Evolutionary conservation across 64 coral and sea anemone species (phyloP).

Genomic region (Actinia tenebrosa): DNA sequence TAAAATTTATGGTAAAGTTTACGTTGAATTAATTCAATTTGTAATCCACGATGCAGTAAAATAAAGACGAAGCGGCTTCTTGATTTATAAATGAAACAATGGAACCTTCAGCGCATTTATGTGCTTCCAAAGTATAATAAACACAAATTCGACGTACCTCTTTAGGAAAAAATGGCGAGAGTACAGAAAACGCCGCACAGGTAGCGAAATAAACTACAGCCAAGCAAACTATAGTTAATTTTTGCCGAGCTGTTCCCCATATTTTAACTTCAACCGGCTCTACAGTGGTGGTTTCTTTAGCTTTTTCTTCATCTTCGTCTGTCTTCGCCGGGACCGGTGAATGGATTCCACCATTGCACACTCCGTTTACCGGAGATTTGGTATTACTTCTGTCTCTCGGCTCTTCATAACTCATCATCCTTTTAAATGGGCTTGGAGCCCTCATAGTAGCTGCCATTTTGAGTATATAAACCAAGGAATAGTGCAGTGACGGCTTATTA

Average conservation of each 20-base stretch:
- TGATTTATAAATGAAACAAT: too few relatives aligned
- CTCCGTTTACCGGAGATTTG: background rate
- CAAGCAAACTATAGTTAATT: conserved; percentile 60
- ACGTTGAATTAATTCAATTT: too few relatives aligned
- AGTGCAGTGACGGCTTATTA: too few relatives aligned
- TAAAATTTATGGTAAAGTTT: too few relatives aligned
- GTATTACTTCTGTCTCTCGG: background rate
- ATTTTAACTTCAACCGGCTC: background rate
- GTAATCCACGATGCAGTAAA: too few relatives aligned
- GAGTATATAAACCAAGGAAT: background rate
- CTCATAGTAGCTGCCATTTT: background rate
- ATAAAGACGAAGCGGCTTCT: too few relatives aligned
- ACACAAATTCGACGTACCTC: conserved; percentile 42
- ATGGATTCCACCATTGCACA: background rate
- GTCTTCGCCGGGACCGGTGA: background rate
- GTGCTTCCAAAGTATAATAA: background rate
- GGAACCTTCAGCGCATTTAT: too few relatives aligned
- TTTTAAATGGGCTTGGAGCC: background rate
- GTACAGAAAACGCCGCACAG: conserved; percentile 69
- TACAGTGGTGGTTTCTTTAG: background rate
- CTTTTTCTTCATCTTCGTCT: background rate
- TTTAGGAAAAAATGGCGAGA: conserved; percentile 81
- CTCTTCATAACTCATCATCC: background rate
- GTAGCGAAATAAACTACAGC: conserved; percentile 73
- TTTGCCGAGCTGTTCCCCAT: conserved; percentile 57